Percentiles rank a stretch among this genome's conserved stretches.
phyloP scores from a whole-genome alignment of 1,140 invertebrate genomes.

The Drosophila nasuta region DNA sequence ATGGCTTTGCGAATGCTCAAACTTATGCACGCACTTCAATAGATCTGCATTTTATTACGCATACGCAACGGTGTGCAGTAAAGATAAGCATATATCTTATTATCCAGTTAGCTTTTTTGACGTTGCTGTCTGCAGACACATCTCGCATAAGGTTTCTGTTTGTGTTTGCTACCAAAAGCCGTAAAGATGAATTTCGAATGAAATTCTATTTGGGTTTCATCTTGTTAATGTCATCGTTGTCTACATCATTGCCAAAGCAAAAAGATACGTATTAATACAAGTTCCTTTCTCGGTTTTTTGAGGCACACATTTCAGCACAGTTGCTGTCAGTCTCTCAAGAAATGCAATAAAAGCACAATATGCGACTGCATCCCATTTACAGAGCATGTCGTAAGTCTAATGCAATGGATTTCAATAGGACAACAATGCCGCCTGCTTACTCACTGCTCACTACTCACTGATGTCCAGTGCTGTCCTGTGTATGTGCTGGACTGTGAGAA shows the following conservation, averaged over 20 bases:
- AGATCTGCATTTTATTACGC: conserved; percentile 51
- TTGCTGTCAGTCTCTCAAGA: not conserved
- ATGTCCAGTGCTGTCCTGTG: not conserved
- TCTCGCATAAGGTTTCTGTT: not conserved
- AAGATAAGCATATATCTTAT: conserved; percentile 3
- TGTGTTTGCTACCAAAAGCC: not conserved
- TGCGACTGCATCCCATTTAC: conserved; percentile 26
- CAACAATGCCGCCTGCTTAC: conserved; percentile 8
- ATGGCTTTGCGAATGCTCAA: conserved; percentile 41
- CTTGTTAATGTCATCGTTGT: not conserved
- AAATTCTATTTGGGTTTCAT: not conserved
- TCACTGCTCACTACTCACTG: too few species aligned
- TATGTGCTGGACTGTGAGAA: not conserved
- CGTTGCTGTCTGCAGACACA: not conserved
- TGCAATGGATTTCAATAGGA: conserved; percentile 63
- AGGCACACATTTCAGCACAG: not conserved
- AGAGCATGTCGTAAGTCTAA: conserved; percentile 25
- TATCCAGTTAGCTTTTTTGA: not conserved
- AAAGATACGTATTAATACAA: conserved; percentile 18
- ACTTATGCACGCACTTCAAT: conserved; percentile 61
- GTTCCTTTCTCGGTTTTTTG: not conserved
- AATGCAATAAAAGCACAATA: conserved; percentile 56
- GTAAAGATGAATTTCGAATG: not conserved
- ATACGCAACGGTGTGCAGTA: conserved; percentile 51
- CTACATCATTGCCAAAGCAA: not conserved